phyloP scores from a whole-genome alignment of 2,797 vertebrate species.

The Todus mexicanus region DNA sequence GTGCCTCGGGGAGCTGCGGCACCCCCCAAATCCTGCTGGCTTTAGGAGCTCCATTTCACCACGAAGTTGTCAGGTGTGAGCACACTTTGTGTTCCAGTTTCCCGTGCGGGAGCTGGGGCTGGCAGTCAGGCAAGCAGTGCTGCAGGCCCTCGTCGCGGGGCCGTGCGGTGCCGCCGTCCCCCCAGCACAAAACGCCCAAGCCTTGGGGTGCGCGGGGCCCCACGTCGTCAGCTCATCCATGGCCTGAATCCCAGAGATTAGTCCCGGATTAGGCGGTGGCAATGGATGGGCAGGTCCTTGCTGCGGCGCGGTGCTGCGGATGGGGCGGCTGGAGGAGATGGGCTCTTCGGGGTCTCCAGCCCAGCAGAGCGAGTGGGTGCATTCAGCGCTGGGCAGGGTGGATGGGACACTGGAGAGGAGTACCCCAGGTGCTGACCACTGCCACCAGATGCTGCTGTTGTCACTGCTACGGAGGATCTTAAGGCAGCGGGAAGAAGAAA shows the following conservation, averaged over 20 bases:
- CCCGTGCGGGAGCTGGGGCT: not conserved
- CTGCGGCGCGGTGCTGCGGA: not conserved
- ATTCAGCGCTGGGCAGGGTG: not conserved
- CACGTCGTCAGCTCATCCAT: not conserved
- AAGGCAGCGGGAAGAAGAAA: constrained; percentile 9
- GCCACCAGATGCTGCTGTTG: constrained; percentile 75
- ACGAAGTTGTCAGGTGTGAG: not conserved
- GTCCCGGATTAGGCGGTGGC: constrained; percentile 14
- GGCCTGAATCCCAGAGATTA: constrained; percentile 40
- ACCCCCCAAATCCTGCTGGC: not conserved
- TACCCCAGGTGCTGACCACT: constrained; percentile 59
- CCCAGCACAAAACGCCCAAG: not conserved
- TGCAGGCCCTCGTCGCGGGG: not conserved
- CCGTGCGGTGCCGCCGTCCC: accelerated
- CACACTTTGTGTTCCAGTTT: accelerated
- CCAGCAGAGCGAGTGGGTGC: not conserved
- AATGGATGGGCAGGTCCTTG: not conserved
- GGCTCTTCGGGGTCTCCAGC: not conserved
- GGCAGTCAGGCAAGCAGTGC: accelerated
- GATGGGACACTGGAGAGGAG: constrained; percentile 1
- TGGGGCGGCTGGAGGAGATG: not conserved
- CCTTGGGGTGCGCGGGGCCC: not conserved
- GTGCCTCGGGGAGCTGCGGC: not conserved
- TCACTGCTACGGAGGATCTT: constrained; percentile 43
- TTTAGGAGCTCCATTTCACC: not conserved